Evolutionary conservation across 2,113 vertebrate species (phyloP), one percentile per base, ranked within the genome.

Genomic region (Psilopsiagon aymara): DNA sequence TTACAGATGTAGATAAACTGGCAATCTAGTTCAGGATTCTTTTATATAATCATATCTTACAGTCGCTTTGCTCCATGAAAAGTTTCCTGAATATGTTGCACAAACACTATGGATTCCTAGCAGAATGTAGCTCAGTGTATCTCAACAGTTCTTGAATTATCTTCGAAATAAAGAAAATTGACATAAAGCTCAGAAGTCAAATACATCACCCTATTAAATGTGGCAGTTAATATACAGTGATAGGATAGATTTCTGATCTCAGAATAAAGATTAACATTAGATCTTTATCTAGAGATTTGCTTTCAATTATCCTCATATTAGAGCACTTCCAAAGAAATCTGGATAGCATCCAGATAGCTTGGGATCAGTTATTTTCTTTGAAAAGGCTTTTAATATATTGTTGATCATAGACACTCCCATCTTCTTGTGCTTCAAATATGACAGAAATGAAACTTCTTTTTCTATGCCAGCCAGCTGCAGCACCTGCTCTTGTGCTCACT

Each of bases 301-400:
- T 82, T 94, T 88, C 73, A 84, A 84, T 86, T 95, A 92, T 86
- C 60, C 57, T 83, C 62, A 68, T 70, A 75, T 81, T 91, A 86
- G n/a, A 83, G 5, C 6, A 24, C 51, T 59, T 74, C 88, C 83
- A 92, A 89, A 84, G 73, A 91, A 95, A 82, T 75, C 80, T 91
- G 89, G 89, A 94, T 60, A 67, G 43, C 73, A 84, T 92, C 76
- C 88, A 95, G 88, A 68, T 51, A 94, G 27, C 66, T 88, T 84
- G 33, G 73, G 92, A 94, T 91, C 83, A 63, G 33, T 93, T 80
- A 52, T 88, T 92, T 88, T 92, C 66, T 94, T 82, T 81, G 80
- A 95, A 88, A 92, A 75, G 46, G 12, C 33, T 93, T 94, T 91
- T 79, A 92, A 82, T 88, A 75, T 25, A 23, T 43, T 94, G 55